These are phyloP conservation scores for Macropus fuliginosus DNA, from an alignment of 2,797 vertebrate species.

Conservation along the genomic window DNA sequence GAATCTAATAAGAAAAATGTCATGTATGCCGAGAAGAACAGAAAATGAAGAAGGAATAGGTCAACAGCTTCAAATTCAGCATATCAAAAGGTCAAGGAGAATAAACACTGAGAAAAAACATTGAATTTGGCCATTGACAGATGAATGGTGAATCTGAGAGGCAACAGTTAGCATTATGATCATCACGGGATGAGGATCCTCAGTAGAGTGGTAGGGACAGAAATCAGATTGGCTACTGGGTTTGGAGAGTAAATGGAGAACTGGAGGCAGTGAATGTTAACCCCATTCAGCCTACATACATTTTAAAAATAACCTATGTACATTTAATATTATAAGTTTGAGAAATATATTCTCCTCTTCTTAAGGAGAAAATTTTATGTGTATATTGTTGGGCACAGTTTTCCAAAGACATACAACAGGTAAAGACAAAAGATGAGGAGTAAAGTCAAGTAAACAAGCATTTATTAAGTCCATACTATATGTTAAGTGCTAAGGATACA, in stretches of 20 bases:
- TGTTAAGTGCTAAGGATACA: neutral
- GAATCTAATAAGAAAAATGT: neutral
- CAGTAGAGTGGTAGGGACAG: neutral
- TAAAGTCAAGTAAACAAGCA: neutral
- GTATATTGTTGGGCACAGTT: neutral
- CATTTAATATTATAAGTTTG: neutral
- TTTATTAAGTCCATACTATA: neutral
- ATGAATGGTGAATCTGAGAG: neutral
- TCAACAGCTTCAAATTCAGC: neutral
- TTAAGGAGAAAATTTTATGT: neutral
- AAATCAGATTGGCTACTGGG: neutral
- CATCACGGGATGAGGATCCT: neutral
- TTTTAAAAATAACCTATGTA: neutral
- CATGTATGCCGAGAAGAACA: neutral
- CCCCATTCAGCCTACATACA: neutral
- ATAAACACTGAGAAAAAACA: neutral
- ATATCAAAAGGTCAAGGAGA: neutral
- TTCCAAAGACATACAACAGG: neutral
- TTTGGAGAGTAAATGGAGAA: neutral
- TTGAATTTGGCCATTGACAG: neutral
- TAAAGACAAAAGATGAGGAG: neutral
- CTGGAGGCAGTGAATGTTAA: neutral
- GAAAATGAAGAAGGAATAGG: neutral
- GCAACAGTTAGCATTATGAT: neutral
- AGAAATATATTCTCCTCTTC: neutral